Percentiles rank a stretch among this genome's conserved stretches.
These are phyloP conservation scores for Drosophila formosana DNA, from an alignment of 2,888 invertebrate genomes.

Conservation along the genomic window DNA sequence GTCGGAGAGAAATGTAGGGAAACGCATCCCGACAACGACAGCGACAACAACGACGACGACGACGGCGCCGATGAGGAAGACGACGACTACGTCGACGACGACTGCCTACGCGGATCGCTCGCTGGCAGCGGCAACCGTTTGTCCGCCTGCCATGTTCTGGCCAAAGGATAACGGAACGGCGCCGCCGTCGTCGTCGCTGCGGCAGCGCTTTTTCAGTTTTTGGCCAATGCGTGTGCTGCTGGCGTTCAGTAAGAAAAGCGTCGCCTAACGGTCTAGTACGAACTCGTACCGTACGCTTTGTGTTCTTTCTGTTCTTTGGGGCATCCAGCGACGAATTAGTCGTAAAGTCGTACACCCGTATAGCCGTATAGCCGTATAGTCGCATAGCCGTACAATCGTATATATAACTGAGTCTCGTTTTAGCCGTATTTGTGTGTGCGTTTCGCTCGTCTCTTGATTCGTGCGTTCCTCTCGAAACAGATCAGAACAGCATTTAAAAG, in stretches of 20 bases:
- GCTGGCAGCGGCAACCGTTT: slow-evolving; percentile 46
- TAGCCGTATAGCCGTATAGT: slow-evolving; percentile 28
- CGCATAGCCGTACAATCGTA: slow-evolving; percentile 26
- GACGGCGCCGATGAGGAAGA: background rate
- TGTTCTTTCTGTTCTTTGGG: slow-evolving; percentile 78
- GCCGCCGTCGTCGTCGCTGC: slow-evolving; percentile 53
- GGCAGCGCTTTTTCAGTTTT: slow-evolving; percentile 65
- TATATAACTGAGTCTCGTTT: background rate
- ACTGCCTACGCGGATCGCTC: slow-evolving; percentile 62
- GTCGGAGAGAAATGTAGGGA: slow-evolving; percentile 75
- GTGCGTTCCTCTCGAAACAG: slow-evolving; percentile 63
- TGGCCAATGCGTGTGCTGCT: slow-evolving; percentile 79
- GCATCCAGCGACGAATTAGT: slow-evolving; percentile 54
- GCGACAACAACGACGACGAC: slow-evolving; percentile 31
- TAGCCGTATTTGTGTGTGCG: slow-evolving; percentile 65
- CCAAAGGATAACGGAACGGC: slow-evolving; percentile 58
- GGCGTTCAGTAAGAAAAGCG: slow-evolving; percentile 86
- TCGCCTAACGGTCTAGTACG: slow-evolving; percentile 86
- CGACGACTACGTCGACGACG: slow-evolving; percentile 39
- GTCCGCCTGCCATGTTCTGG: slow-evolving; percentile 55
- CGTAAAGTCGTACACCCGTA: slow-evolving; percentile 39
- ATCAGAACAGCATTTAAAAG: slow-evolving; percentile 44
- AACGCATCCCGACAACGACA: slow-evolving; percentile 62
- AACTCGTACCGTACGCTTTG: slow-evolving; percentile 83
- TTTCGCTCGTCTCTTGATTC: slow-evolving; percentile 71